Evolutionary conservation across 2,113 vertebrate genomes (phyloP).

Genomic region (Centropus bengalensis): DNA sequence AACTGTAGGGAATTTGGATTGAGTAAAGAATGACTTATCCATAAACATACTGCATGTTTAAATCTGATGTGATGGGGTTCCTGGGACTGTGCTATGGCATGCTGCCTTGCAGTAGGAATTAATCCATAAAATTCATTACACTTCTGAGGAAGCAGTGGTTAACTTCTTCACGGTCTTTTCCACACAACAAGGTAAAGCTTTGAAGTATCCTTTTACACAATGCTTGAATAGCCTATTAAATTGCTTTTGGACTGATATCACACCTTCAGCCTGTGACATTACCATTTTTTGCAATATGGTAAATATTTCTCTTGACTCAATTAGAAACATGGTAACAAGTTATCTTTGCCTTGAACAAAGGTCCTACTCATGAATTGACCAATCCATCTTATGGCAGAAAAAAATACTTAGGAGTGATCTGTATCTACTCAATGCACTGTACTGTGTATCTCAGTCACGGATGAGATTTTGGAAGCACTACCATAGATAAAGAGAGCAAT

Average conservation of each 20-base stretch:
- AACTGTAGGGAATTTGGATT: background rate
- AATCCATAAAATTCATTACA: constrained; percentile 17
- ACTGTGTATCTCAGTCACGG: background rate
- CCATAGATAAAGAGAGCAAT: background rate
- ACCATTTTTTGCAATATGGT: background rate
- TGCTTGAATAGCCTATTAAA: background rate
- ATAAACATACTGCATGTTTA: background rate
- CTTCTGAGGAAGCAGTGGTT: background rate
- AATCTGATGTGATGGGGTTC: background rate
- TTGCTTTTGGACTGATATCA: background rate
- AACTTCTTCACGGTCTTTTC: background rate
- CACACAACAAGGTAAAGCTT: background rate
- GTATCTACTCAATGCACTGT: background rate
- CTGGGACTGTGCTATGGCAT: background rate
- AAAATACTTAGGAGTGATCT: background rate
- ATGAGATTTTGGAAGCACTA: background rate
- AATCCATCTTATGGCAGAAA: background rate
- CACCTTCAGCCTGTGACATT: background rate
- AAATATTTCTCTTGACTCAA: background rate
- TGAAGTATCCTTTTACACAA: background rate
- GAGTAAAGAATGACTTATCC: background rate
- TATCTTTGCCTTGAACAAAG: background rate
- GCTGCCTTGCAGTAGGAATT: background rate
- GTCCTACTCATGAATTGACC: background rate
- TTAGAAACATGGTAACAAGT: background rate